phyloP scores from a whole-genome alignment of 2,888 invertebrate species.

The Drosophila pseudotakahashii region DNA sequence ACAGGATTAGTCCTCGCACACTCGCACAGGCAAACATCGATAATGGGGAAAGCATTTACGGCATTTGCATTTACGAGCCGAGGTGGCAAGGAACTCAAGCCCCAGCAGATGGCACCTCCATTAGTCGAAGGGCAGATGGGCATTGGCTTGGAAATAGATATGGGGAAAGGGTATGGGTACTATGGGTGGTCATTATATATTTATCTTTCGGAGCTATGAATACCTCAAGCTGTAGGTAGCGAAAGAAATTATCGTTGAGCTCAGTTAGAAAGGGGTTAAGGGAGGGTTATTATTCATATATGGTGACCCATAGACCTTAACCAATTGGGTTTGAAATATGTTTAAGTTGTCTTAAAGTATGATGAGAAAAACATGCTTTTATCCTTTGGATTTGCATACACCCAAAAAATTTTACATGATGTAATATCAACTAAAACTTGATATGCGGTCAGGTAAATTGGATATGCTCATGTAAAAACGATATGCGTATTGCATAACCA shows the following conservation, averaged over 20 bases:
- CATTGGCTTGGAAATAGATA: slow-evolving; percentile 30
- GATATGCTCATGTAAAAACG: too few species aligned
- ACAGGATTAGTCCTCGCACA: slow-evolving; percentile 42
- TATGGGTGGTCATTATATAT: not conserved
- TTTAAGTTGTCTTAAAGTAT: too few species aligned
- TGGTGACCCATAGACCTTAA: too few species aligned
- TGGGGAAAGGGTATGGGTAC: slow-evolving; percentile 22
- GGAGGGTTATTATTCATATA: not conserved
- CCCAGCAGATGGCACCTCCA: slow-evolving; percentile 55
- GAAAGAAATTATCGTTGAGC: slow-evolving; percentile 1
- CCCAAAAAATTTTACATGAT: too few species aligned
- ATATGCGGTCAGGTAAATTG: too few species aligned
- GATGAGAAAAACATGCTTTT: too few species aligned
- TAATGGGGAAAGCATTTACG: slow-evolving; percentile 52
- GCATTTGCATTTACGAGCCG: slow-evolving; percentile 54
- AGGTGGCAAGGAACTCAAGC: slow-evolving; percentile 6
- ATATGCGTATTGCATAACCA: too few species aligned
- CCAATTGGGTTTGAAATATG: too few species aligned
- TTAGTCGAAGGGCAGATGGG: slow-evolving; percentile 43
- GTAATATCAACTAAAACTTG: too few species aligned
- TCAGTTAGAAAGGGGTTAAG: not conserved
- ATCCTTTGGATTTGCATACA: too few species aligned
- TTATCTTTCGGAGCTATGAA: slow-evolving; percentile 14
- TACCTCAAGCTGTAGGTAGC: not conserved
- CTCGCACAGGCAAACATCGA: not conserved